phyloP scores from a whole-genome alignment of 2,888 invertebrate genomes.

The Epinotia bilunana region DNA sequence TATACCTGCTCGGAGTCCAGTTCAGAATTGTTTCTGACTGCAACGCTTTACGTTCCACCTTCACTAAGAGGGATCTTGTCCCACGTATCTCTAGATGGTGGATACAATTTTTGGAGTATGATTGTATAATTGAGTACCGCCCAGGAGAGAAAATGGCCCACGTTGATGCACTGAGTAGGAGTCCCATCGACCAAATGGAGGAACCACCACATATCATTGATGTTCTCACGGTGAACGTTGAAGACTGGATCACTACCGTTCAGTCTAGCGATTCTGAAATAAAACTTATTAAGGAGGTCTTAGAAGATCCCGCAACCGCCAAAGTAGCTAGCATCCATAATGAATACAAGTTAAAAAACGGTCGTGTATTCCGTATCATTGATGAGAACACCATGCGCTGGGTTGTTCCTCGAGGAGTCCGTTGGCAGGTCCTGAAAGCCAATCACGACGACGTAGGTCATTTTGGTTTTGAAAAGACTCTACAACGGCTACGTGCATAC shows the following conservation, averaged over 20 bases:
- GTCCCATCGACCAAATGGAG: background rate
- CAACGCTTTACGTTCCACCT: background rate
- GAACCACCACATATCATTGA: background rate
- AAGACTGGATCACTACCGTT: background rate
- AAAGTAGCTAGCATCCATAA: background rate
- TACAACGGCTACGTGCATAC: background rate
- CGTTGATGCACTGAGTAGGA: background rate
- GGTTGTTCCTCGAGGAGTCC: background rate
- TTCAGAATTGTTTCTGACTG: background rate
- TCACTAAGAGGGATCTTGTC: background rate
- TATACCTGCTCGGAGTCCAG: background rate
- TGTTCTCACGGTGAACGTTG: background rate
- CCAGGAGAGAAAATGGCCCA: slow-evolving; percentile 2
- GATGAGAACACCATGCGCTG: background rate
- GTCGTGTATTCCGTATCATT: background rate
- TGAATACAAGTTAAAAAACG: background rate
- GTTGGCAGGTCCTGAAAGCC: background rate
- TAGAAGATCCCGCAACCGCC: background rate
- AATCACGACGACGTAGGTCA: slow-evolving; percentile 2
- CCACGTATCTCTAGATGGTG: slow-evolving; percentile 7
- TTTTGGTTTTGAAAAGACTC: slow-evolving; percentile 11
- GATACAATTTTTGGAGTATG: slow-evolving; percentile 9
- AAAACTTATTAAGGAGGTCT: background rate
- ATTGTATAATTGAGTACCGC: background rate
- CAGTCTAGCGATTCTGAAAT: background rate